Conservation (phyloP, 2,113 vertebrate genomes). For the Epinephelus lanceolatus region DNA sequence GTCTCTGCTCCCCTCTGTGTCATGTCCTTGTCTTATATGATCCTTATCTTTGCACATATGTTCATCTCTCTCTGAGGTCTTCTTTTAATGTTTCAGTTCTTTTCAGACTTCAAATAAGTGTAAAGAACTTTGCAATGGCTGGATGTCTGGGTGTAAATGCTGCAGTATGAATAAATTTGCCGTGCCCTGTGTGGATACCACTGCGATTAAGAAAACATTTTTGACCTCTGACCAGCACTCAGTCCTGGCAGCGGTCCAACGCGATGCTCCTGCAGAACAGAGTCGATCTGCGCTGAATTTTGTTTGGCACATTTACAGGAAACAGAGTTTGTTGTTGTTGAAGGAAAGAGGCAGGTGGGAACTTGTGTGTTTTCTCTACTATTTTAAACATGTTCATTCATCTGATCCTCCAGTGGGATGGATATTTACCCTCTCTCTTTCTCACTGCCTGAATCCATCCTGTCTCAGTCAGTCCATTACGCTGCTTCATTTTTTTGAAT, state of each 20-base stretch:
- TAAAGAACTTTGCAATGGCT: too few species aligned
- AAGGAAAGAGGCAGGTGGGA: constrained; percentile 3
- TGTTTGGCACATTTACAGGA: not conserved
- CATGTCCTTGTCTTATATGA: not conserved
- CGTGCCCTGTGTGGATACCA: not conserved
- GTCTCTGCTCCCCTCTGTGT: not conserved
- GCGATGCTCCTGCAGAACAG: not conserved
- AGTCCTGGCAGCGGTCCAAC: not conserved
- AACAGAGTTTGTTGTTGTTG: not conserved
- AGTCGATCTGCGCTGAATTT: not conserved
- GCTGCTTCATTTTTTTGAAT: too few species aligned
- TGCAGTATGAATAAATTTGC: not conserved
- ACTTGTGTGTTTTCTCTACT: not conserved
- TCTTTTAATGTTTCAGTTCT: not conserved
- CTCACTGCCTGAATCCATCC: not conserved
- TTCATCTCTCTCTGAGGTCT: not conserved
- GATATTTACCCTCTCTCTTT: not conserved
- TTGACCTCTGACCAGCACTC: not conserved
- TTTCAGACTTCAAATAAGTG: not conserved
- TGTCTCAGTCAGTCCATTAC: too few species aligned
- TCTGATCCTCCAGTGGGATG: not conserved
- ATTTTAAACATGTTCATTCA: not conserved
- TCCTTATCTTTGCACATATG: not conserved
- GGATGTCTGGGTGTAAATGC: too few species aligned
- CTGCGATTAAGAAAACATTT: not conserved